Conservation (phyloP, 2,797 vertebrate genomes). For the Spinibarbus caldwelli region DNA sequence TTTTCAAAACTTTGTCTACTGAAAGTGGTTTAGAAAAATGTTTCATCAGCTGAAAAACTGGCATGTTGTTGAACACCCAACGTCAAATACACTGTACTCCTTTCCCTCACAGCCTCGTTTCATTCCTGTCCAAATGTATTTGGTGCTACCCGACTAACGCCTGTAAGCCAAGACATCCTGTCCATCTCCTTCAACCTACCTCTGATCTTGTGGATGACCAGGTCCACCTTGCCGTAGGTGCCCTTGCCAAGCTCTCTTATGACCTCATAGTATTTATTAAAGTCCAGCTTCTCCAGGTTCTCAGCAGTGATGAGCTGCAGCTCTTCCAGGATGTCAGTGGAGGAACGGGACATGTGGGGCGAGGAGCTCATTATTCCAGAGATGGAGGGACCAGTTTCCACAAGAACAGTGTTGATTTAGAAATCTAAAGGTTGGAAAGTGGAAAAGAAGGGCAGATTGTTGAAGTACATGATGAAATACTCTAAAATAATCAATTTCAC, state of each 20-base stretch:
- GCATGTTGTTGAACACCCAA: no score
- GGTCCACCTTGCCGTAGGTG: conserved; percentile 86
- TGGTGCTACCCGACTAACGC: background rate
- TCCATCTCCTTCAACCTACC: conserved; percentile 67
- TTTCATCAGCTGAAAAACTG: background rate
- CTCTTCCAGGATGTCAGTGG: conserved; percentile 84
- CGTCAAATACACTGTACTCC: background rate
- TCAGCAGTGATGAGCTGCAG: conserved; percentile 84
- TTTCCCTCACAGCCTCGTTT: background rate
- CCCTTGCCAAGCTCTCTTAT: conserved; percentile 85
- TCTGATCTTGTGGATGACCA: conserved; percentile 85
- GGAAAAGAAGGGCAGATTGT: background rate
- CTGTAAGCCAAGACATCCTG: background rate
- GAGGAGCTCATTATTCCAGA: conserved; percentile 77
- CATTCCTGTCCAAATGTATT: background rate
- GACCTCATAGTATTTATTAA: conserved; percentile 85
- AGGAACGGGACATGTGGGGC: conserved; percentile 68
- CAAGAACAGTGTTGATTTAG: conserved; percentile 15
- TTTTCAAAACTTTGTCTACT: background rate
- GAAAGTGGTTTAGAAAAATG: background rate
- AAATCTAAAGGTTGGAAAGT: conserved; percentile 30
- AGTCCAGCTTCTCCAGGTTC: conserved; percentile 83
- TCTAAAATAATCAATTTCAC: background rate
- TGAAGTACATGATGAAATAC: background rate
- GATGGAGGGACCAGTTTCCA: conserved; percentile 18